These are phyloP conservation scores for Acanthisitta chloris DNA, from an alignment of 2,113 vertebrate species.

Conservation along the genomic window DNA sequence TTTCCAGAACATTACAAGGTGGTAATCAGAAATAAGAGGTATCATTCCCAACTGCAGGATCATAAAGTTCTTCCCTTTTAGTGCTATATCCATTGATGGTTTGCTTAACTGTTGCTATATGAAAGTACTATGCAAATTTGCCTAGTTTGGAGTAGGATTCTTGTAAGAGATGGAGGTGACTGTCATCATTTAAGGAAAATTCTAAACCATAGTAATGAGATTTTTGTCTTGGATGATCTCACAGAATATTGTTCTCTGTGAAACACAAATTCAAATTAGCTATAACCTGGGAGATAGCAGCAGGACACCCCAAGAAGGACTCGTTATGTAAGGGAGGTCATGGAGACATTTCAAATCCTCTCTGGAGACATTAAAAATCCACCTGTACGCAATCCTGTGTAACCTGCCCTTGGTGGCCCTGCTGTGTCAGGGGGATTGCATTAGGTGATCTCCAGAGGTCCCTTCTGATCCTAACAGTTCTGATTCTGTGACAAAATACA, in stretches of 20 bases:
- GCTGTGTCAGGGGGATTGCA: neutral
- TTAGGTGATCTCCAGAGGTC: neutral
- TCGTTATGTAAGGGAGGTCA: rapidly evolving
- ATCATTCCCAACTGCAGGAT: neutral
- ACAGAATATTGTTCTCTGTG: neutral
- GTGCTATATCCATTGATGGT: neutral
- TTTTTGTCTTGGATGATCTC: neutral
- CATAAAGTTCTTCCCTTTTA: neutral
- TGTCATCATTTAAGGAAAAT: neutral
- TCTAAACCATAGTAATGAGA: neutral
- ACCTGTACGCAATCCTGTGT: neutral
- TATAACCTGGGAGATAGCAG: neutral
- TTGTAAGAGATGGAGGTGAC: neutral
- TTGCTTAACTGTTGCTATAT: neutral
- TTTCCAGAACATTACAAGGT: neutral
- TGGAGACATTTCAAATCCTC: no score
- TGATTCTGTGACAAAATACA: neutral
- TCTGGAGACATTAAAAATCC: neutral
- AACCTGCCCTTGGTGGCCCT: neutral
- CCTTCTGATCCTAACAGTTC: neutral
- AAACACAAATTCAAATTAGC: neutral
- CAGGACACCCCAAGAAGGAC: neutral
- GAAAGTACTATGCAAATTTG: neutral
- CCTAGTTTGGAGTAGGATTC: neutral
- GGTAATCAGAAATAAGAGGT: neutral